Conservation (phyloP, 2,113 vertebrate genomes). For the Heptranchias perlo region DNA sequence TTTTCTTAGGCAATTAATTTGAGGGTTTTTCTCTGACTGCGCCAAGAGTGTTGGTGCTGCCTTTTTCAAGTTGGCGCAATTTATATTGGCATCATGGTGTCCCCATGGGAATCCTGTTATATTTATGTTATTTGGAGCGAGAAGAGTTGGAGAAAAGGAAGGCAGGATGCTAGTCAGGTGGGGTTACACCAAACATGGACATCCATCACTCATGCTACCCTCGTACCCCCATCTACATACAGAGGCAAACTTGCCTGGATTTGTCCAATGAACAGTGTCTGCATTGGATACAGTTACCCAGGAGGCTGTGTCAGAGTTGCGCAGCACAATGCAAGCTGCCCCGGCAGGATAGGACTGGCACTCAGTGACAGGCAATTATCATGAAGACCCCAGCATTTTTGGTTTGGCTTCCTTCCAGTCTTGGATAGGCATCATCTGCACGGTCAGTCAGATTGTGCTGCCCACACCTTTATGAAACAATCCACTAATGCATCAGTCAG, state of each 20-base stretch:
- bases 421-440: not conserved
- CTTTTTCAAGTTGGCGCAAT: not conserved
- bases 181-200: not conserved
- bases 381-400: not conserved
- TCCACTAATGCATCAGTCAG: not conserved
- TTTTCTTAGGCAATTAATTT: not conserved
- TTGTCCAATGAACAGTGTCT: not conserved
- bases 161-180: not conserved
- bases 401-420: not conserved
- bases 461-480: not conserved
- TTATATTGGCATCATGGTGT: too few species aligned
- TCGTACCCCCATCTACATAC: not conserved
- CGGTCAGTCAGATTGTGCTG: not conserved
- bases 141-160: not conserved
- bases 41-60: not conserved
- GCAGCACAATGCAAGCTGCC: not conserved
- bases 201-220: not conserved
- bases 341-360: not conserved
- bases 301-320: not conserved
- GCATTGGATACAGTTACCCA: not conserved
- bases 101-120: not conserved
- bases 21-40: too few species aligned
- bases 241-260: not conserved
- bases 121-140: not conserved
- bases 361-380: not conserved